Percentiles rank a stretch among this genome's conserved stretches.
Conservation (phyloP, 2,797 vertebrate species). For the Lagorchestes hirsutus region DNA sequence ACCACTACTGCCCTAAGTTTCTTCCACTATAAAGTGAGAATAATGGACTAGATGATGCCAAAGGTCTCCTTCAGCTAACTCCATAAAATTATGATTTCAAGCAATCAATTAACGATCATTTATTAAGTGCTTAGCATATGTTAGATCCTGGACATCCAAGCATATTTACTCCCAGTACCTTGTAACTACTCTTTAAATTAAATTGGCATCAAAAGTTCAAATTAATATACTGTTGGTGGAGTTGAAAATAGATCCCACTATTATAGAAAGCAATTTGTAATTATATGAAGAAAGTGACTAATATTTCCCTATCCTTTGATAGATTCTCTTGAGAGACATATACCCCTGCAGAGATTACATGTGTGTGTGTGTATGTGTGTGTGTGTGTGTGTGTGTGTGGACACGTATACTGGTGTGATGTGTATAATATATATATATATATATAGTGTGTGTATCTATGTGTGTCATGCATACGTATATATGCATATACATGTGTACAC, state of each 20-base stretch:
- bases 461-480: too few relatives aligned
- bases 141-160: neutral
- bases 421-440: too few relatives aligned
- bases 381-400: too few relatives aligned
- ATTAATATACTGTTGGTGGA: neutral
- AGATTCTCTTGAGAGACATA: neutral
- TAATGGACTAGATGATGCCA: neutral
- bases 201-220: neutral
- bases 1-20: neutral
- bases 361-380: rapidly evolving
- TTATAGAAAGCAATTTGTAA: neutral
- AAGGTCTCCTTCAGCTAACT: neutral
- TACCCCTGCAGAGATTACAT: neutral
- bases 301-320: neutral
- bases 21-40: neutral
- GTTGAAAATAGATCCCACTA: neutral
- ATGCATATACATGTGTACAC: too few relatives aligned
- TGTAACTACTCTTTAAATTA: neutral
- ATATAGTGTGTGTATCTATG: too few relatives aligned
- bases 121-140: neutral
- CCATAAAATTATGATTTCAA: neutral
- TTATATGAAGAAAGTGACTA: neutral
- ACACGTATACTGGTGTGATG: too few relatives aligned
- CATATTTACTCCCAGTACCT: neutral
- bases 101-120: neutral